phyloP scores from a whole-genome alignment of 2,113 vertebrate genomes.

The Parus major region DNA sequence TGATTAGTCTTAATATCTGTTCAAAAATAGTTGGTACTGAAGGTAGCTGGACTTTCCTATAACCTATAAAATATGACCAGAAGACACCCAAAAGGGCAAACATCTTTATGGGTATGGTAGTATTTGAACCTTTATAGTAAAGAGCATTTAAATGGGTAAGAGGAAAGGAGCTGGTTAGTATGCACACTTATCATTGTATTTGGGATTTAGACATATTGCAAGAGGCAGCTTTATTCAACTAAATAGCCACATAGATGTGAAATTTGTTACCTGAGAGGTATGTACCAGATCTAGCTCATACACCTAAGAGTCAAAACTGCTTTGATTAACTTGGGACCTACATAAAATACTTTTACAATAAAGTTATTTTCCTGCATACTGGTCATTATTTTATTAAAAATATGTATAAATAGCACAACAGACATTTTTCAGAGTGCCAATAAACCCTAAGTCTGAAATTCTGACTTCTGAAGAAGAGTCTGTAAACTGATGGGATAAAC shows the following conservation, averaged over 20 bases:
- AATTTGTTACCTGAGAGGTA: not conserved
- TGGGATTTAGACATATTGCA: not conserved
- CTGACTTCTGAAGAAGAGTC: slow-evolving; percentile 20
- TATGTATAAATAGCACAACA: not conserved
- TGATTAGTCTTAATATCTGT: not conserved
- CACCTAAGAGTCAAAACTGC: not conserved
- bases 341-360: not conserved
- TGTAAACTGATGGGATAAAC: slow-evolving; percentile 5
- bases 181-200: not conserved
- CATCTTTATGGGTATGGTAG: not conserved
- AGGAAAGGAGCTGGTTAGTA: not conserved
- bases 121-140: not conserved
- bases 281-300: not conserved
- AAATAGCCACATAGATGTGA: not conserved
- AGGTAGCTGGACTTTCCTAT: not conserved
- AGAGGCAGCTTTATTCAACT: not conserved
- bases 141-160: not conserved
- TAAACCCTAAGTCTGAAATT: not conserved
- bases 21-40: not conserved
- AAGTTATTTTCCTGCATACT: not conserved
- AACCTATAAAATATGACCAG: not conserved
- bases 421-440: not conserved
- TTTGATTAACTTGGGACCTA: not conserved
- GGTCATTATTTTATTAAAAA: not conserved
- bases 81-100: not conserved